Evolutionary conservation across 2,113 vertebrate genomes (phyloP), one percentile per base, ranked within the genome.

Genomic region (Anas platyrhynchos): DNA sequence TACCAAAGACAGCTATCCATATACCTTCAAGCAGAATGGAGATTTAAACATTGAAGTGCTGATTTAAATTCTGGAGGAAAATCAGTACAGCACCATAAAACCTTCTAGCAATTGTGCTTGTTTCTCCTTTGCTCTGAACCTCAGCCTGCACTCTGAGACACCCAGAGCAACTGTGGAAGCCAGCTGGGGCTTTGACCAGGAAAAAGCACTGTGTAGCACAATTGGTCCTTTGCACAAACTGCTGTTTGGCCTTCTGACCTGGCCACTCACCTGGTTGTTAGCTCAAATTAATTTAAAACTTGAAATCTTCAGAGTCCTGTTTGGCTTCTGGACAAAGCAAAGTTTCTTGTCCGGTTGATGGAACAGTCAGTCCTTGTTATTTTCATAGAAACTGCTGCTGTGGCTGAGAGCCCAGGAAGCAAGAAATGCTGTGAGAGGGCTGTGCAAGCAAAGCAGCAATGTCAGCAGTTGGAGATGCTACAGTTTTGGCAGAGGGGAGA

Each of bases 11-110:
- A 38, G 54, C 43, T 78, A 54, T 82, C 94, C 76, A 29, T 44
- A 52, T 68, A 46, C 61, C 83, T 91, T 78, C 38, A 21, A 91
- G 91, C 73, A 81, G 73, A 96, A 82, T 9, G 6, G 36, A n/a
- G 82, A 89, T 91, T 91, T 88, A 73, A 97, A 85, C 91, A 59
- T 68, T 55, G 83, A 93, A 96, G 82, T 11, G n/a, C 26, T 83
- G 5, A 80, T 80, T 91, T 74, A 66, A 77, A 91, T 94, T 80
- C 79, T 77, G 85, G 41, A 80, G 75, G n/a, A 73, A 43, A 85
- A 82, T 74, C 46, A 46, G 6, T 34, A 67, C 8, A 43, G 63
- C 88, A n/a, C 52, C 11, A 46, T 68, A 63, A 89, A 89, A 66
- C n/a, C 59, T 77, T 89, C 55, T 41, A 91, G 93, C 67, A 80